A percentile compares a stretch with the other conserved stretches of the same genome.
phyloP scores from a whole-genome alignment of 2,797 vertebrate genomes.

The Catostomus latipinnis region DNA sequence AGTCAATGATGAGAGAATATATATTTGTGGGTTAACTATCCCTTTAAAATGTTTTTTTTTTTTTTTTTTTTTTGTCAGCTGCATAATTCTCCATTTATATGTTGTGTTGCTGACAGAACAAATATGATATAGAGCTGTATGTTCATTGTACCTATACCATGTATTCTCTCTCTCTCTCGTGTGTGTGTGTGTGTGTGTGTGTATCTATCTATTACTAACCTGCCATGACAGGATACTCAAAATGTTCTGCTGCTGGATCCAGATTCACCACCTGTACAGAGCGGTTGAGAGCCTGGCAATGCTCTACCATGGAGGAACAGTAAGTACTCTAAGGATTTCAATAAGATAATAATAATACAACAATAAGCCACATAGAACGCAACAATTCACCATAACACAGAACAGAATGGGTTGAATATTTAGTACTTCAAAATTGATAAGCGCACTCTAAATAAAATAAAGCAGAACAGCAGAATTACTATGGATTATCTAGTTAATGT shows the following conservation, averaged over 20 bases:
- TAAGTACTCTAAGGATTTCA: slow-evolving; percentile 87
- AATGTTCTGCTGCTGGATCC: slow-evolving; percentile 93
- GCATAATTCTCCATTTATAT: too few species aligned
- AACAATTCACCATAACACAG: background rate
- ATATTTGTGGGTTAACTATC: too few species aligned
- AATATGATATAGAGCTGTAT: too few species aligned
- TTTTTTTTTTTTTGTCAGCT: too few species aligned
- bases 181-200: background rate
- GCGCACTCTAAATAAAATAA: background rate
- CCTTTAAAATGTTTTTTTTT: too few species aligned
- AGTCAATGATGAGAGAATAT: too few species aligned
- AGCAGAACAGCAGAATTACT: background rate
- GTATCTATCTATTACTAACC: slow-evolving; percentile 72
- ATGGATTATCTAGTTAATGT: background rate
- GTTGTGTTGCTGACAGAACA: too few species aligned
- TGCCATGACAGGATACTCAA: slow-evolving; percentile 92
- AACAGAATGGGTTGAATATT: background rate
- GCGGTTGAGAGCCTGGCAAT: slow-evolving; percentile 85
- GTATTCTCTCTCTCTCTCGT: too few species aligned
- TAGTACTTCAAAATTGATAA: background rate
- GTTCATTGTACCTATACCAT: too few species aligned
- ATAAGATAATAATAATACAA: background rate
- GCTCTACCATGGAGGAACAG: slow-evolving; percentile 92
- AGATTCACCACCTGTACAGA: slow-evolving; percentile 94
- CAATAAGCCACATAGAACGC: background rate